Conservation (phyloP, 2,113 vertebrate genomes). For the Hymenochirus boettgeri region DNA sequence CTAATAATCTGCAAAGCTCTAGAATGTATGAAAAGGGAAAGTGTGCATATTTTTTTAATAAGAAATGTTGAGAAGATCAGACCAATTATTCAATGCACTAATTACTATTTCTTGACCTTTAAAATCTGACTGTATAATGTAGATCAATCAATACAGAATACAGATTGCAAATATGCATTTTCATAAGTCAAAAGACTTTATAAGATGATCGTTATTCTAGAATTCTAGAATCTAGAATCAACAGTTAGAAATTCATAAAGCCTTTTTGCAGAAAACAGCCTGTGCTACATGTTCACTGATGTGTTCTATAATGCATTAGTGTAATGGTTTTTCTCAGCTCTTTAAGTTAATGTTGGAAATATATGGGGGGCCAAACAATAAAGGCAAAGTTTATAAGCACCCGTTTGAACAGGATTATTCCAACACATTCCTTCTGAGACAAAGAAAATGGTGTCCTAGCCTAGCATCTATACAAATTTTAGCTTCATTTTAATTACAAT, state of each 20-base stretch:
- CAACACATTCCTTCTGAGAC: no score
- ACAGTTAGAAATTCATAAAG: no score
- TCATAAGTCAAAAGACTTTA: not conserved
- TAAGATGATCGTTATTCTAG: no score
- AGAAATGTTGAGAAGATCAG: not conserved
- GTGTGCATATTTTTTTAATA: not conserved
- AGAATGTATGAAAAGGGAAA: not conserved
- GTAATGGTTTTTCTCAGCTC: no score
- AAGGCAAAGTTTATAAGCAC: no score
- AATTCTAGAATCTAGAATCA: no score
- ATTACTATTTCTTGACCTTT: not conserved
- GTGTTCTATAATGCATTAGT: not conserved
- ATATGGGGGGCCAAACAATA: no score
- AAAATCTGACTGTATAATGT: not conserved
- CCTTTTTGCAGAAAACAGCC: not conserved
- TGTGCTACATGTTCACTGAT: not conserved
- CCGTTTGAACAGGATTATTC: no score
- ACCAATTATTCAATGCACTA: not conserved
- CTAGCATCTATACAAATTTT: no score
- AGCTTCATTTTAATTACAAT: no score
- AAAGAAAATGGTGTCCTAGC: no score
- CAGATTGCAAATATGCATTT: not conserved
- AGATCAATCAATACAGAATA: not conserved
- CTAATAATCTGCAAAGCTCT: not conserved
- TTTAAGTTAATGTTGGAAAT: no score